A percentile compares a stretch with the other conserved stretches of the same genome.
Conservation (phyloP, 2,888 invertebrate species). For the Vanessa cardui region DNA sequence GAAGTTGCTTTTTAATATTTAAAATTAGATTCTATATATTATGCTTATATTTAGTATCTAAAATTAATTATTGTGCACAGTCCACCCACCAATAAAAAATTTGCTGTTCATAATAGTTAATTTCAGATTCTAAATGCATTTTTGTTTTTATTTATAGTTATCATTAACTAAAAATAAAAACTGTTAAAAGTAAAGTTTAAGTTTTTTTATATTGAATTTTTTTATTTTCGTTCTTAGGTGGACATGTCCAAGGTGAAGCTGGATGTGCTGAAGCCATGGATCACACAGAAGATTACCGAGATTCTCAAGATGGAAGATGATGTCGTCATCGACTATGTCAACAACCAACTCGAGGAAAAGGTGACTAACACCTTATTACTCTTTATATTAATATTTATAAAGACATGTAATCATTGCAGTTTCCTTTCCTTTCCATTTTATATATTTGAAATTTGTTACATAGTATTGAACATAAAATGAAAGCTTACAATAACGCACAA, state of each 20-base stretch:
- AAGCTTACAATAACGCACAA: constrained; percentile 25
- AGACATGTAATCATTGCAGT: constrained; percentile 81
- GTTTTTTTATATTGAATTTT: constrained; percentile 36
- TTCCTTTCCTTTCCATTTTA: constrained; percentile 66
- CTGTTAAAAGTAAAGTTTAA: too few relatives aligned
- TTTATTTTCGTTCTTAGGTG: constrained; percentile 79
- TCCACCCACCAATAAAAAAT: too few relatives aligned
- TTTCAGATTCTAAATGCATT: too few relatives aligned
- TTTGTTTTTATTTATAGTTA: too few relatives aligned
- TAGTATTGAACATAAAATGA: constrained; percentile 8
- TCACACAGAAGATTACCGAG: constrained; percentile 97
- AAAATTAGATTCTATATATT: too few relatives aligned
- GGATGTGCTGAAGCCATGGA: constrained; percentile 99
- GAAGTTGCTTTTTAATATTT: too few relatives aligned
- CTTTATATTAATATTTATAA: constrained; percentile 50
- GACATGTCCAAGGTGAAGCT: constrained; percentile 99
- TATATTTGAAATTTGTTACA: background rate
- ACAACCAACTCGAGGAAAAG: constrained; percentile 98
- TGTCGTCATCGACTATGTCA: constrained; percentile 99
- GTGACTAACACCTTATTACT: constrained; percentile 74
- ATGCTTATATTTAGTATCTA: too few relatives aligned
- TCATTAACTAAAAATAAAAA: too few relatives aligned
- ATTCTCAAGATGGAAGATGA: constrained; percentile 99
- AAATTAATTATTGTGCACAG: too few relatives aligned
- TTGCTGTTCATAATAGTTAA: too few relatives aligned